Conservation (phyloP, 1,140 invertebrate species). For the Eriocheir sinensis region DNA sequence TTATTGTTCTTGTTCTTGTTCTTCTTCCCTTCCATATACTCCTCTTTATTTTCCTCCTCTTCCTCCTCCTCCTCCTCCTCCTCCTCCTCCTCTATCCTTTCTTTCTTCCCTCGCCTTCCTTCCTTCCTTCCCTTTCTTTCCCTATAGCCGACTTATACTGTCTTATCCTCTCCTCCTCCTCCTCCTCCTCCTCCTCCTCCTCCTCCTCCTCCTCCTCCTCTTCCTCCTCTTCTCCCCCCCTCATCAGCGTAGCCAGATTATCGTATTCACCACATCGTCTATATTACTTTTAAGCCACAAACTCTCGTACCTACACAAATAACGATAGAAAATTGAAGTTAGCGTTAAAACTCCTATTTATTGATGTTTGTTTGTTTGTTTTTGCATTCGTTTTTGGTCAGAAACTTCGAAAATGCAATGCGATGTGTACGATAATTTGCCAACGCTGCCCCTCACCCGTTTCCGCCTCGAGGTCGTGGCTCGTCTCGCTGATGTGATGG, state of each 20-base stretch:
- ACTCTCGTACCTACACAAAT: too few species aligned
- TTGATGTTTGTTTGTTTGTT: not conserved
- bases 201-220: not conserved
- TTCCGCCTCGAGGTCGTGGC: conserved; percentile 32
- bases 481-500: conserved; percentile 57
- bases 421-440: too few species aligned
- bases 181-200: not conserved
- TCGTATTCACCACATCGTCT: too few species aligned
- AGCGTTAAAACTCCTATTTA: too few species aligned
- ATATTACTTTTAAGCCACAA: too few species aligned
- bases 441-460: conserved; percentile 55
- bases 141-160: not conserved
- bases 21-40: not conserved
- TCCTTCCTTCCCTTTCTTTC: not conserved
- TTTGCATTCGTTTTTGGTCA: not conserved
- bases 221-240: not conserved
- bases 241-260: not conserved
- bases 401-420: too few species aligned
- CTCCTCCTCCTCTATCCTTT: not conserved
- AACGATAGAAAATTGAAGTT: too few species aligned
- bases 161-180: not conserved
- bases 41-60: not conserved
- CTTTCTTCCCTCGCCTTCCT: not conserved
- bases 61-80: not conserved
- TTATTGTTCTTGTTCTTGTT: not conserved